These are phyloP conservation scores for Zaprionus tsacasi DNA, from an alignment of 1,140 invertebrate species.

Conservation along the genomic window DNA sequence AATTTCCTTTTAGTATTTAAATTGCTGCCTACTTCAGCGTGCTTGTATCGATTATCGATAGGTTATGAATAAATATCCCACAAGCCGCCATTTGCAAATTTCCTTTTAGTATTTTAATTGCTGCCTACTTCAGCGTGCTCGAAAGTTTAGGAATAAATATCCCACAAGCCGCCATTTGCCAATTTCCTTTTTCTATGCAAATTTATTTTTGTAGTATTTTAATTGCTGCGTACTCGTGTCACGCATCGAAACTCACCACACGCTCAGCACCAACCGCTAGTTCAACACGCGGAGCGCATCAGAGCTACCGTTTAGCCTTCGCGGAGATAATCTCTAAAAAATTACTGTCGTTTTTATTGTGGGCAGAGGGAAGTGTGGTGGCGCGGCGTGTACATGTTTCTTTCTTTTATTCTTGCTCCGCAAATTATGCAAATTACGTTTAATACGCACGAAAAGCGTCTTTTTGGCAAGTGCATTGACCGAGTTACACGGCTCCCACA, in stretches of 20 bases:
- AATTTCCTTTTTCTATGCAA: neutral
- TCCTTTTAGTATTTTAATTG: neutral
- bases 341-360: constrained; percentile 35
- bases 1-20: neutral
- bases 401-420: constrained; percentile 14
- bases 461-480: constrained; percentile 61
- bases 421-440: constrained; percentile 81
- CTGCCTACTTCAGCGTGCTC: neutral
- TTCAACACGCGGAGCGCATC: neutral
- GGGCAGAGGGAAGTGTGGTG: neutral
- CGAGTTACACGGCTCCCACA: constrained; percentile 22
- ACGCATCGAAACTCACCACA: constrained; percentile 5
- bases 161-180: neutral
- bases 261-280: neutral
- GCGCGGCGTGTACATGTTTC: neutral
- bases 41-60: neutral
- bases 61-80: neutral
- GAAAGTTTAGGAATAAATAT: too few relatives aligned
- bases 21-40: neutral
- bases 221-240: neutral
- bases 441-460: constrained; percentile 61
- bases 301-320: constrained; percentile 30
- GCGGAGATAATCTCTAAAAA: constrained; percentile 67
- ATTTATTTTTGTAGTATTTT: neutral
- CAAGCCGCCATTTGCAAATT: neutral